Evolutionary conservation across 30 jellyfish, hydroid and myxozoan species (phyloP), one percentile per base, ranked within the genome.

Genomic region (Aurelia sp.): DNA sequence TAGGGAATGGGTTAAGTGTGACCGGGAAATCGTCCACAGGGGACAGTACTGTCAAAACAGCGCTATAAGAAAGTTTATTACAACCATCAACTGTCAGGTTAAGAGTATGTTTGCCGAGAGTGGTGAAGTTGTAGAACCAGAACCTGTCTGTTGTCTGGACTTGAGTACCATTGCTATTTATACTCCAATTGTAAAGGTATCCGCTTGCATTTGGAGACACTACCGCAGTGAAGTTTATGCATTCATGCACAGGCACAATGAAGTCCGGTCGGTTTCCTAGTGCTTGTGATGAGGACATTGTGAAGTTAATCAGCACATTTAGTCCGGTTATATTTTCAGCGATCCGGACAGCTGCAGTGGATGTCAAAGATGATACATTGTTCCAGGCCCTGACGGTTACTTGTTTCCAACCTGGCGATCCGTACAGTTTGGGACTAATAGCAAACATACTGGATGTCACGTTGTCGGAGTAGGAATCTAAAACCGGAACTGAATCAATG

Each of bases 371-470:
- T 18, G 91, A 81, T 8, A 81, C 76, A 33, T 81, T 47, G 57
- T 81, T 81, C 91, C 91, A 67, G 12, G 91, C 84, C 17, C 84
- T 60, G 55, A 67, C 76, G 51, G 30, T 10, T 13, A 81, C 62
- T 8, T 31, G 21, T 20, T 81, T 81, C 66, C 75, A 57, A 4
- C 91, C 91, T 18, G 82, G 74, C 11, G 50, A 72, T 16, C 83
- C 83, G 48, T 81, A 81, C 76, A 35, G 19, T 20, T 4, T 13
- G 3, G 91, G 50, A 19, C 3, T 12, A 2, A 81, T 67, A 21
- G 70, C 21, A 31, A 81, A 81, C 12, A 24, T 74, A 67, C 70
- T 65, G 21, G 91, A 16, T 5, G 82, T 62, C 18, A 73, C 47
- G 30, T 53, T 51, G 16, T 27, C 76, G 13, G 84, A 66, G 53